phyloP scores from a whole-genome alignment of 2,113 vertebrate species.

The Micronycteris hirsuta region DNA sequence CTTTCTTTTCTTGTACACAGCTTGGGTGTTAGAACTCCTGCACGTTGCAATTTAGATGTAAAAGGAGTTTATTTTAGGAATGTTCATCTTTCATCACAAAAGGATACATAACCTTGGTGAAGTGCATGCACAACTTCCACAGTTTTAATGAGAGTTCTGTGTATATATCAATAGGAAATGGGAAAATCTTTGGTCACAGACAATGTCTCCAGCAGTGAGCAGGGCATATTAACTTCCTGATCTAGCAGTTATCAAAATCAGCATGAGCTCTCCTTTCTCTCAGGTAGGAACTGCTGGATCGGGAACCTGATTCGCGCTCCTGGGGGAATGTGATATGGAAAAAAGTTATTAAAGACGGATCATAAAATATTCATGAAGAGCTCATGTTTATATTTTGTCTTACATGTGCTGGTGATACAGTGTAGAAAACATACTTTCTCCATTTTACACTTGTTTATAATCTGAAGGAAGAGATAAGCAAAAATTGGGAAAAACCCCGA shows the following conservation, averaged over 20 bases:
- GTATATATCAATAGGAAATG: slow-evolving; percentile 24
- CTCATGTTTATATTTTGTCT: slow-evolving; percentile 20
- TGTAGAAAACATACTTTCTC: background rate
- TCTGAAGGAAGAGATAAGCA: background rate
- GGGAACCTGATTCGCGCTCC: background rate
- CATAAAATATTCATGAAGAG: slow-evolving; percentile 63
- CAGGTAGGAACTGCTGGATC: slow-evolving; percentile 25
- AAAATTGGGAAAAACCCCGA: background rate
- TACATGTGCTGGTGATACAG: background rate
- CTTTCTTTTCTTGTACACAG: slow-evolving; percentile 49
- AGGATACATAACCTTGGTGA: slow-evolving; percentile 23
- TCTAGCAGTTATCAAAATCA: slow-evolving; percentile 63
- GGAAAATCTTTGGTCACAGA: slow-evolving; percentile 60
- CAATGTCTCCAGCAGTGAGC: slow-evolving; percentile 51
- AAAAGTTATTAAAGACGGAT: slow-evolving; percentile 2
- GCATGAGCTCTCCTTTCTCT: slow-evolving; percentile 45
- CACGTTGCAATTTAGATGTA: slow-evolving; percentile 72
- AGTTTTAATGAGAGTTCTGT: slow-evolving; percentile 62
- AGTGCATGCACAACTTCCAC: slow-evolving; percentile 40
- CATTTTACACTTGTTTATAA: background rate
- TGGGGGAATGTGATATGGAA: slow-evolving; percentile 25
- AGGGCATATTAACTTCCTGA: slow-evolving; percentile 53
- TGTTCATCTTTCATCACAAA: slow-evolving; percentile 63
- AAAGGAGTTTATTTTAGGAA: slow-evolving; percentile 72
- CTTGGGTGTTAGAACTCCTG: slow-evolving; percentile 61